phyloP scores from a whole-genome alignment of 2,113 vertebrate genomes.

The Apaloderma vittatum region DNA sequence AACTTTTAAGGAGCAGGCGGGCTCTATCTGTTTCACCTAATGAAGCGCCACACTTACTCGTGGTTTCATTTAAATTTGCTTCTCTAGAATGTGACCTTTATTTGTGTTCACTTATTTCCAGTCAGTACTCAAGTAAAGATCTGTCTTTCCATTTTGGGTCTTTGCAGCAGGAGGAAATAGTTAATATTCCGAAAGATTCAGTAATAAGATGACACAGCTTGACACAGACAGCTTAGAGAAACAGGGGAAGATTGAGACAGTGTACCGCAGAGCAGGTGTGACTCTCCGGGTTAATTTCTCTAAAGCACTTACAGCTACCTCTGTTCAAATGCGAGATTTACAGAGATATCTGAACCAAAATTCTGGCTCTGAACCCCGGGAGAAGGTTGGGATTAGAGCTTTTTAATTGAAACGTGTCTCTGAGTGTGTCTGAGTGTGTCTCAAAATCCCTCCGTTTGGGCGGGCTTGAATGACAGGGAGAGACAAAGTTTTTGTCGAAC shows the following conservation, averaged over 20 bases:
- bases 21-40: neutral
- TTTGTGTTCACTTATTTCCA: neutral
- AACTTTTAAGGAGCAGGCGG: neutral
- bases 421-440: neutral
- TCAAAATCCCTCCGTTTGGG: neutral
- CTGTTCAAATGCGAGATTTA: neutral
- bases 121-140: neutral
- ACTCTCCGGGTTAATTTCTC: slow-evolving; percentile 15
- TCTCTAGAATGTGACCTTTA: neutral
- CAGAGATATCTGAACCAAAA: neutral
- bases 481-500: neutral
- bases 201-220: slow-evolving; percentile 31
- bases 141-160: neutral
- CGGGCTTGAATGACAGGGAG: neutral
- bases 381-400: neutral
- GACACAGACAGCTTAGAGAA: slow-evolving; percentile 40
- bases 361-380: neutral
- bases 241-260: neutral
- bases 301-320: neutral
- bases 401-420: neutral
- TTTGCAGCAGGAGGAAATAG: neutral
- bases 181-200: slow-evolving; percentile 12
- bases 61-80: neutral
- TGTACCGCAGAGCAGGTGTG: neutral
- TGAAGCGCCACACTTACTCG: neutral